Base-by-base conservation (phyloP, 2,113 vertebrate species). In the Mastomys coucha region DNA sequence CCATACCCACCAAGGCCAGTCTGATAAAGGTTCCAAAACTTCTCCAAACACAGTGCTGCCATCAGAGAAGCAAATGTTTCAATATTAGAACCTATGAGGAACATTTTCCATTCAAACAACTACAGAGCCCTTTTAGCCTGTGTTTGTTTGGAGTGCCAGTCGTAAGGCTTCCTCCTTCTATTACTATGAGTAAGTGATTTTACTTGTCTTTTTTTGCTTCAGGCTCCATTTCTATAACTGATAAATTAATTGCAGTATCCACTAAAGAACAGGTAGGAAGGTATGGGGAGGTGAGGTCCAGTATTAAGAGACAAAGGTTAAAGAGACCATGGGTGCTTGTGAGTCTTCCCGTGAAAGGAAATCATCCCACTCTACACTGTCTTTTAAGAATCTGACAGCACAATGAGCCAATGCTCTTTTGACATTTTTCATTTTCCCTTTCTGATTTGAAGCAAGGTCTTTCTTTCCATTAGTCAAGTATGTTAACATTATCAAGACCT, bases 391-490 rank as follows among this genome's bases (percentile, higher is more conserved):
- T 90, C 73, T n/a, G 14, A 20, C 81, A 91, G 60, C 53, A 82
- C 22, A 45, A 42, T 53, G 28, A 78, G 11, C 76, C 3, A 82
- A 45, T 16, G 6, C 28, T 85, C 45, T 76, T 58, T 16, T 69
- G 11, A n/a, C 60, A 56, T 89, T 86, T 26, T 39, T 31, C 60
- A 0, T 89, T 39, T 86, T 84, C 67, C 1, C 10, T 6, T 19
- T 96, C 91, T 72, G 45, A 89, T 85, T 93, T 65, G 73, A 86
- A 95, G 45, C 82, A 51, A 77, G 45, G 53, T 67, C 73, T 28
- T 19, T 19, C 11, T 92, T 53, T 33, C 22, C 56, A 36, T 51
- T 7, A 16, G 42, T 51, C 24, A 67, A n/a, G 17, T 51, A 24
- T 51, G 56, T 26, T 81, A 88, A 90, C 51, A 85, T 93, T 65